Evolutionary conservation across 1,140 invertebrate genomes (phyloP).

Genomic region (Polypedilum vanderplanki): DNA sequence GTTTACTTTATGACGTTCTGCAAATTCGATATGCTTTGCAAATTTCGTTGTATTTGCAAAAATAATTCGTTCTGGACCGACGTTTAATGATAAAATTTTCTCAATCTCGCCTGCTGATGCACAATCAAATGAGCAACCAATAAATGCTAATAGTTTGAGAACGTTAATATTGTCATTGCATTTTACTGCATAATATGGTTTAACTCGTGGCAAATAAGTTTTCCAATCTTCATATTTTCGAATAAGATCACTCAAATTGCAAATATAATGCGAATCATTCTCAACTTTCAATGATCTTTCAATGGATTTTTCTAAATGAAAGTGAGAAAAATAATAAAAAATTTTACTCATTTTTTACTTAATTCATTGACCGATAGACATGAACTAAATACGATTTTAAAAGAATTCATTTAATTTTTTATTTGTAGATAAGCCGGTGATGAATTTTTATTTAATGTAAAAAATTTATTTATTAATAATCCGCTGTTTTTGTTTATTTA

Average conservation of each 20-base stretch:
- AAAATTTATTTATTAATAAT: too few species aligned
- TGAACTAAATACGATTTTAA: too few species aligned
- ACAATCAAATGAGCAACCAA: conserved; percentile 92
- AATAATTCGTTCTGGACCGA: conserved; percentile 76
- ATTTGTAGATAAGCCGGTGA: too few species aligned
- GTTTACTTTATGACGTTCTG: conserved; percentile 64
- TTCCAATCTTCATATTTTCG: conserved; percentile 80
- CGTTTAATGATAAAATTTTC: conserved; percentile 71
- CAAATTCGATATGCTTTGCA: conserved; percentile 82
- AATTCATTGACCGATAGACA: too few species aligned
- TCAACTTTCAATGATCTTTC: conserved; percentile 36
- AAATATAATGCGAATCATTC: conserved; percentile 91
- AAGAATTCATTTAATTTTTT: too few species aligned
- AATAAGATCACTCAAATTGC: conserved; percentile 84
- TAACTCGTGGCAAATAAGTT: conserved; percentile 74
- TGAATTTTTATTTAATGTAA: too few species aligned
- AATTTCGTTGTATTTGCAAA: conserved; percentile 98
- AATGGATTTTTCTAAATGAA: background rate
- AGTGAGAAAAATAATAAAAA: too few species aligned
- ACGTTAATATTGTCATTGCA: conserved; percentile 86
- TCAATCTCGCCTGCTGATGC: conserved; percentile 90
- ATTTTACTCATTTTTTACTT: too few species aligned
- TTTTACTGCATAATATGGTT: conserved; percentile 95
- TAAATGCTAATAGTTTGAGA: conserved; percentile 71
- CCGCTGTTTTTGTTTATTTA: too few species aligned